These are phyloP conservation scores for Amphiprion ocellaris DNA, from an alignment of 2,113 vertebrate species.

Conservation along the genomic window DNA sequence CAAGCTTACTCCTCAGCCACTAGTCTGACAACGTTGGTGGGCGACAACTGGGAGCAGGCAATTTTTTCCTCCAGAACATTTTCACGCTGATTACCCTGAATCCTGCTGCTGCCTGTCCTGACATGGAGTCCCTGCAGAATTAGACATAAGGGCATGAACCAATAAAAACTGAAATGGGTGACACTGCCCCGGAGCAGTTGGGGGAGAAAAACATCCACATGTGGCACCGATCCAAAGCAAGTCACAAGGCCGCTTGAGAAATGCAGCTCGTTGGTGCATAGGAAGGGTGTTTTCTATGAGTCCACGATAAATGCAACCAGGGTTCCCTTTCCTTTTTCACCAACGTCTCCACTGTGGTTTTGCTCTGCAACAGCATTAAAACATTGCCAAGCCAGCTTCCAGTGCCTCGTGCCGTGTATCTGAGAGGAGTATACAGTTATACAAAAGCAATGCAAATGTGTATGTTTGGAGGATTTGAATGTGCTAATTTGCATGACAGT, in stretches of 20 bases:
- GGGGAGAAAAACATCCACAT: constrained; percentile 50
- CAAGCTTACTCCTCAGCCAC: constrained; percentile 13
- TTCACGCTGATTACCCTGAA: constrained; percentile 57
- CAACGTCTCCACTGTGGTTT: constrained; percentile 84
- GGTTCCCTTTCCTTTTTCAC: constrained; percentile 77
- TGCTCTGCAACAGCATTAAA: constrained; percentile 54
- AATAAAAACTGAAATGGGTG: constrained; percentile 67
- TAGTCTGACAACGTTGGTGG: constrained; percentile 53
- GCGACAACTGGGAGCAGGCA: constrained; percentile 58
- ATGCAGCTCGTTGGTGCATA: constrained; percentile 63
- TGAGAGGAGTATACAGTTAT: not conserved
- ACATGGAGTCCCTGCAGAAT: constrained; percentile 66
- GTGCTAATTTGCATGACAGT: constrained; percentile 19
- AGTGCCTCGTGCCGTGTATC: not conserved
- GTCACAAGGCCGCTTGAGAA: constrained; percentile 68
- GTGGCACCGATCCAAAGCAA: constrained; percentile 69
- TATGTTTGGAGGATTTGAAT: not conserved
- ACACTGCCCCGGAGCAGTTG: constrained; percentile 61
- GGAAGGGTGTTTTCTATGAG: constrained; percentile 80
- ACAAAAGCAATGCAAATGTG: not conserved
- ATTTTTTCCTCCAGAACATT: constrained; percentile 31
- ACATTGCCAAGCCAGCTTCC: not conserved
- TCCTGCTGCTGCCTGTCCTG: constrained; percentile 67
- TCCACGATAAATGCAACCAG: constrained; percentile 74
- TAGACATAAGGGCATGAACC: constrained; percentile 54